Evolutionary conservation across 2,888 invertebrate genomes (phyloP).

Genomic region (Rotaria magnacalcarata): DNA sequence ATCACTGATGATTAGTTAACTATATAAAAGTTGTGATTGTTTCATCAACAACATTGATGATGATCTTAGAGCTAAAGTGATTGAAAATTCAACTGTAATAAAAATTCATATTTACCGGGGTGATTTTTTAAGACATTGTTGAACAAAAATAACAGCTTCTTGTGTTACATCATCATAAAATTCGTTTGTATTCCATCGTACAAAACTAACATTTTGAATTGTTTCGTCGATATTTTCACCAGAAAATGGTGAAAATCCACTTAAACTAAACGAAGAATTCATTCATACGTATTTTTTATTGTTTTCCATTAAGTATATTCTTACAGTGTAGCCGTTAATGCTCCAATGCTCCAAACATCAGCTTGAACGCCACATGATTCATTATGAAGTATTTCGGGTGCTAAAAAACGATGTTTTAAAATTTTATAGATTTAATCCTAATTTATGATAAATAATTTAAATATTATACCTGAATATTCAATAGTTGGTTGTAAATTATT

Average conservation of each 20-base stretch:
- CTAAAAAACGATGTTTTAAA: slow-evolving; percentile 57
- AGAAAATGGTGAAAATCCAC: slow-evolving; percentile 83
- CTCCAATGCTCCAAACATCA: slow-evolving; percentile 58
- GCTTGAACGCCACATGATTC: slow-evolving; percentile 79
- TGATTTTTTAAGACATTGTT: slow-evolving; percentile 86
- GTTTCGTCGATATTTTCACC: slow-evolving; percentile 78
- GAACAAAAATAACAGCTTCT: slow-evolving; percentile 84
- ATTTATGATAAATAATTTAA: neutral
- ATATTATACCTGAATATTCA: slow-evolving; percentile 10
- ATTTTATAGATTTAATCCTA: too few species aligned
- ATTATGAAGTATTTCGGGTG: slow-evolving; percentile 81
- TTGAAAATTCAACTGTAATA: too few species aligned
- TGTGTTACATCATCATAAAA: slow-evolving; percentile 88
- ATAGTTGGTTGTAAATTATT: neutral
- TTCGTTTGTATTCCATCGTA: slow-evolving; percentile 85
- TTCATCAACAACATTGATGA: too few species aligned
- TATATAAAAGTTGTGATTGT: too few species aligned
- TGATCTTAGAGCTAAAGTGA: too few species aligned
- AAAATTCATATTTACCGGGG: slow-evolving; percentile 68
- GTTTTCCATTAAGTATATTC: slow-evolving; percentile 47
- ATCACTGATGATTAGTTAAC: too few species aligned
- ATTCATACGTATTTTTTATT: neutral
- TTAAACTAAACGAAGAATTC: slow-evolving; percentile 63
- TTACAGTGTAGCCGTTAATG: slow-evolving; percentile 56
- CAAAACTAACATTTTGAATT: slow-evolving; percentile 81